phyloP scores from a whole-genome alignment of 2,888 invertebrate genomes.

The Drosophila fungiperda region DNA sequence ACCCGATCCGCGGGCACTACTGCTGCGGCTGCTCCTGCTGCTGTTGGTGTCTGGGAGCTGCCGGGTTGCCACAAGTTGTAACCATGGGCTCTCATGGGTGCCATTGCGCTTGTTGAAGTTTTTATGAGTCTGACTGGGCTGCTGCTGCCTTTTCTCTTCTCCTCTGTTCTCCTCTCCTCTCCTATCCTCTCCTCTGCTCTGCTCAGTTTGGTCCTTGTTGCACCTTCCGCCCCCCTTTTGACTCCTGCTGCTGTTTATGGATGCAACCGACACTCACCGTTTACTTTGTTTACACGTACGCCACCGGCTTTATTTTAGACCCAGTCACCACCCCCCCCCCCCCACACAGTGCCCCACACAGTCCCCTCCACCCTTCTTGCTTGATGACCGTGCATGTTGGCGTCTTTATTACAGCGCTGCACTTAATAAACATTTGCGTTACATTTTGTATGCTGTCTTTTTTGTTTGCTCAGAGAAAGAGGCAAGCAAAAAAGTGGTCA shows the following conservation, averaged over 20 bases:
- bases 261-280: constrained; percentile 15
- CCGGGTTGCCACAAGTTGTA: constrained; percentile 66
- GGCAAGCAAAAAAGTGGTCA: constrained; percentile 28
- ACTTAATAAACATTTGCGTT: constrained; percentile 78
- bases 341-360: neutral
- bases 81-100: constrained; percentile 71
- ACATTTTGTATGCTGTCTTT: constrained; percentile 52
- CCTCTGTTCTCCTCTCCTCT: constrained; percentile 1
- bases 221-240: neutral
- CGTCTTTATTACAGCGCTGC: constrained; percentile 75
- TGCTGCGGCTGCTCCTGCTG: neutral
- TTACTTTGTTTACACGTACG: constrained; percentile 74
- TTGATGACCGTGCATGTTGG: constrained; percentile 55
- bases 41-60: constrained; percentile 32
- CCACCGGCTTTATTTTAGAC: constrained; percentile 33
- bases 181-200: constrained; percentile 1
- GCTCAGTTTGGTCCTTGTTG: constrained; percentile 8
- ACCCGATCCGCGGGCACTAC: neutral
- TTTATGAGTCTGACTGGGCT: constrained; percentile 70
- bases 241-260: neutral
- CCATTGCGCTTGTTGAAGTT: constrained; percentile 78
- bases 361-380: constrained; percentile 5
- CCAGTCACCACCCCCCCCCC: constrained; percentile 3
- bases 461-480: constrained; percentile 13
- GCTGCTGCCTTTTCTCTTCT: constrained; percentile 1